Evolutionary conservation across 2,888 invertebrate species (phyloP), one percentile per base, ranked within the genome.

Genomic region (Drosophila borborema): DNA sequence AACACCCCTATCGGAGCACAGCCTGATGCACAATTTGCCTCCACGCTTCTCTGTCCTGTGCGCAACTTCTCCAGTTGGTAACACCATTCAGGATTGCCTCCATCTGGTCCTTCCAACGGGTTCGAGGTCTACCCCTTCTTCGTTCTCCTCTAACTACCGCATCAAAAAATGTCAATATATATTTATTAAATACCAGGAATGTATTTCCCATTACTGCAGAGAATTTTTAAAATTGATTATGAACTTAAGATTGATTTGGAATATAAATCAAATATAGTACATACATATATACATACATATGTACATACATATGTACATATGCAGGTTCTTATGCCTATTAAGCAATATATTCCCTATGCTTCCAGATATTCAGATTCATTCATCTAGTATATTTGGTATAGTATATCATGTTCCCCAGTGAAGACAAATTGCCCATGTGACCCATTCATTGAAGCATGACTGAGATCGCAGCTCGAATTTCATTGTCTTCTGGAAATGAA

Each of bases 381-480:
- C 10, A n/a, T 6, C n/a, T n/a, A 31, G n/a, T n/a, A 31, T 31
- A 10, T 49, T 10, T 49, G 10, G 10, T 10, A 1, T 18, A n/a
- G 4, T 10, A 9, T 28, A 16, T 8, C 28, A 48, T 1, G n/a
- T 31, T 10, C 10, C 31, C 2, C 0, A 2, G 0, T 10, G n/a
- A 10, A 31, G 49, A 34, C 18, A 51, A 51, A 34, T 34, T 51
- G 12, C 18, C 51, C 6, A 18, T 31, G 5, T 49, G 31, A 18
- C 18, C 49, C 31, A 12, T 49, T 31, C 31, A 51, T 12, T 51
- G 51, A 34, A 51, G 49, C 49, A 51, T 51, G 12, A 51, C 18
- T 18, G 6, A 34, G 31, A 49, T 31, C 49, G n/a, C 31, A 49
- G 1, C 49, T 46, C 46, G 23, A 46, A 9, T 46, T 28, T 23